Evolutionary conservation across 1,140 invertebrate species (phyloP), one percentile per base, ranked within the genome.

Genomic region (Ylistrum balloti): DNA sequence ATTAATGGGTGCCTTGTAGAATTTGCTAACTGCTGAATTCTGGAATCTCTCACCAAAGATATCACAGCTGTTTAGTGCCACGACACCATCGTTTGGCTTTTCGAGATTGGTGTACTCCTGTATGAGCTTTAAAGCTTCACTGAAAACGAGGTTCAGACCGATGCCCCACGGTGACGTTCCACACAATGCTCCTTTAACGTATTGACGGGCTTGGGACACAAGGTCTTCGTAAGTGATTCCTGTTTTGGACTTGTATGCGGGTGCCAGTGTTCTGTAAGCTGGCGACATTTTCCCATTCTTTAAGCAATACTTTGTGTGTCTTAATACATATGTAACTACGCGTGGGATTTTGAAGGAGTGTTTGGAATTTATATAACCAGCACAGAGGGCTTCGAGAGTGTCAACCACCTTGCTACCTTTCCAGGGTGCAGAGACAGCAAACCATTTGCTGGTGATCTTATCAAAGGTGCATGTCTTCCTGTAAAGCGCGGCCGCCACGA

Each of bases 51-150:
- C 17, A n/a, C 56, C 56, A 74, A 74, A n/a, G 5, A 74, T 17
- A 28, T 74, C n/a, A 74, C 56, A 74, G 56, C 56, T 74, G 22
- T n/a, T 74, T 28, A n/a, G n/a, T 74, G 56, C 56, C 56, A 74
- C 56, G 22, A 74, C 56, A 3, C 56, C 56, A n/a, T 74, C 56
- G 22, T 74, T n/a, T 28, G 56, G 56, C n/a, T n/a, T n/a, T 5
- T 74, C 56, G 5, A 74, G 56, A 9, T 74, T 9, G 3, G 22
- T 17, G 56, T 17, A 74, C 5, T 17, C n/a, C n/a, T 74, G 56
- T n/a, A 74, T n/a, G 56, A 74, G 28, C 15, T 74, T 11, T 11
- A 74, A 74, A 28, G 56, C n/a, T 5, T n/a, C 56, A 28, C 56
- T 74, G 56, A 74, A 74, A 5, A n/a, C 0, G 5, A 74, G 15